Conservation (phyloP, 2,888 invertebrate genomes). For the Ditula angustiorana region DNA sequence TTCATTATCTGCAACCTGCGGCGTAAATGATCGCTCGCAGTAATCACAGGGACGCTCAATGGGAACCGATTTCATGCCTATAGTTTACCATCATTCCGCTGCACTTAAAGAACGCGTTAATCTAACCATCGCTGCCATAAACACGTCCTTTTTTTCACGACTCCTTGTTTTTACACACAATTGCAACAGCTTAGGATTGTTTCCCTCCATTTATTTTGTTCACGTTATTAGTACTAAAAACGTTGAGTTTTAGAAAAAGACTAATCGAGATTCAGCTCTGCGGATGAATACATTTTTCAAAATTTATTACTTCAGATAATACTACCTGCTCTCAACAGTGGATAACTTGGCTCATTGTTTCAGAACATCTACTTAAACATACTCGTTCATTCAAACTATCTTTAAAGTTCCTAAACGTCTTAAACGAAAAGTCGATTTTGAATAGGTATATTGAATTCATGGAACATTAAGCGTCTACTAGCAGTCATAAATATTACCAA, state of each 20-base stretch:
- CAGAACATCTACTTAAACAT: too few relatives aligned
- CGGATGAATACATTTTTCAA: neutral
- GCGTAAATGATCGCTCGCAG: conserved; percentile 65
- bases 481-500: conserved; percentile 4
- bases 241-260: neutral
- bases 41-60: conserved; percentile 74
- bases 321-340: too few relatives aligned
- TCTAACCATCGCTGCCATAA: conserved; percentile 63
- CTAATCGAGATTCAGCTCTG: neutral
- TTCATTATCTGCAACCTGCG: conserved; percentile 72
- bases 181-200: conserved; percentile 48
- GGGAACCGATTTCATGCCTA: conserved; percentile 66
- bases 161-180: conserved; percentile 41
- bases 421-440: too few relatives aligned
- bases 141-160: conserved; percentile 52
- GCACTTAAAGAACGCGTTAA: conserved; percentile 63
- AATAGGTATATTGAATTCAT: neutral
- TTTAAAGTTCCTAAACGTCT: too few relatives aligned
- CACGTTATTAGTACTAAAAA: neutral
- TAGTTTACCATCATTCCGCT: conserved; percentile 62
- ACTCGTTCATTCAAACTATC: too few relatives aligned
- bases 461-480: conserved; percentile 1
- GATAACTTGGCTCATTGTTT: too few relatives aligned
- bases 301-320: neutral
- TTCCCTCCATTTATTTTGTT: neutral